Conservation (phyloP, 2,113 vertebrate genomes). For the Pseudorhombus dupliciocellatus region DNA sequence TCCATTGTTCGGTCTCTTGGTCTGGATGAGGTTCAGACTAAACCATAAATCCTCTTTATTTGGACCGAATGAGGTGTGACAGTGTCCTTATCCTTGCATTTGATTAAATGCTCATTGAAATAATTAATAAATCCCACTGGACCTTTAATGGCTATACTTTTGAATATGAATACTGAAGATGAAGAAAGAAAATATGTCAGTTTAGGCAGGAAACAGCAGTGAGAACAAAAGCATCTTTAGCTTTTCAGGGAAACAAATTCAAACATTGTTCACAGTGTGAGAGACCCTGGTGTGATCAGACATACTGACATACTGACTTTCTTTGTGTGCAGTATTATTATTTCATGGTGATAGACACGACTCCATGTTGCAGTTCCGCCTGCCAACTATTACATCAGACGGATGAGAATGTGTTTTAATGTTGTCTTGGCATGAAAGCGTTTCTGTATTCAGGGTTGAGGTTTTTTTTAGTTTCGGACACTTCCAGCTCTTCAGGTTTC, state of each 20-base stretch:
- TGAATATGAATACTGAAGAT: not conserved
- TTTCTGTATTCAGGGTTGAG: not conserved
- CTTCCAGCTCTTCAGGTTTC: too few relatives aligned
- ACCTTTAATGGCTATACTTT: not conserved
- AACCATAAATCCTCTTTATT: too few relatives aligned
- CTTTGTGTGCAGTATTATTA: not conserved
- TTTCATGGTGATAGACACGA: not conserved
- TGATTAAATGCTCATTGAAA: too few relatives aligned
- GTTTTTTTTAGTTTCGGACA: not conserved
- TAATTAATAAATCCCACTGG: not conserved
- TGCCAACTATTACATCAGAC: not conserved
- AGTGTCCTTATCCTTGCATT: too few relatives aligned
- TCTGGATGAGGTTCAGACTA: too few relatives aligned
- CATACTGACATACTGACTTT: not conserved
- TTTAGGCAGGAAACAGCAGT: not conserved
- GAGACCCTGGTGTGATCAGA: not conserved
- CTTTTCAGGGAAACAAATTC: too few relatives aligned
- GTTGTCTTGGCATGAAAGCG: constrained; percentile 22
- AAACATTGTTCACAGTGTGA: not conserved
- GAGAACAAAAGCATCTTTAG: not conserved
- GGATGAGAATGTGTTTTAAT: not conserved
- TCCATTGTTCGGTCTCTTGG: too few relatives aligned
- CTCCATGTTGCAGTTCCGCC: not conserved
- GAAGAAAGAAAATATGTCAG: not conserved
- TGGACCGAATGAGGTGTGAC: too few relatives aligned